A percentile compares a stretch with the other conserved stretches of the same genome.
Evolutionary conservation across 2,113 vertebrate genomes (phyloP).

Genomic region (Bambusicola thoracicus): DNA sequence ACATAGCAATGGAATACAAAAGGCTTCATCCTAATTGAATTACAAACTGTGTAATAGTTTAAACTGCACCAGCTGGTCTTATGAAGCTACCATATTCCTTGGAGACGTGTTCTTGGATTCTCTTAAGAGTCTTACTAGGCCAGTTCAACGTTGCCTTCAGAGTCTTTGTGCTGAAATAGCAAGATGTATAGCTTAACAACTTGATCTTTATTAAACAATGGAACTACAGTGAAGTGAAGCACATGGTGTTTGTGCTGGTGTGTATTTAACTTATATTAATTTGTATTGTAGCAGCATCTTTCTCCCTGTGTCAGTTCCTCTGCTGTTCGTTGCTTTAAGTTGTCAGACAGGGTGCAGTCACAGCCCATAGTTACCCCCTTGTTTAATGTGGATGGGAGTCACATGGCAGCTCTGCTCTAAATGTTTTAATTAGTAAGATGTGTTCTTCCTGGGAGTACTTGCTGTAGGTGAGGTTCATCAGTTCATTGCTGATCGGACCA

Average conservation of each 20-base stretch:
- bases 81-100: slow-evolving; percentile 71
- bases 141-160: slow-evolving; percentile 29
- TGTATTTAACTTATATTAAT: slow-evolving; percentile 19
- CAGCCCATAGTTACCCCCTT: neutral
- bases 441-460: neutral
- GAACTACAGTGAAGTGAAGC: neutral
- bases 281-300: neutral
- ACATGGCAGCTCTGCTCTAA: neutral
- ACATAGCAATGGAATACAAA: slow-evolving; percentile 41
- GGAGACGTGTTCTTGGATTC: slow-evolving; percentile 50
- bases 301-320: neutral
- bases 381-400: neutral
- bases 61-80: slow-evolving; percentile 75
- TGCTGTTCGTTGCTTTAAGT: neutral
- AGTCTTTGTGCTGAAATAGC: neutral
- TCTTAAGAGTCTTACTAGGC: slow-evolving; percentile 25
- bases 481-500: neutral
- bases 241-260: neutral
- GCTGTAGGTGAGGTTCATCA: neutral
- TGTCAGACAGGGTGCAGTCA: neutral
- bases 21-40: slow-evolving; percentile 71
- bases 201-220: slow-evolving; percentile 23
- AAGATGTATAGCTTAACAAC: neutral
- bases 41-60: slow-evolving; percentile 75
- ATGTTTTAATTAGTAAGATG: neutral